Conservation (phyloP, 2,888 invertebrate species). For the Aspidapion aeneum region DNA sequence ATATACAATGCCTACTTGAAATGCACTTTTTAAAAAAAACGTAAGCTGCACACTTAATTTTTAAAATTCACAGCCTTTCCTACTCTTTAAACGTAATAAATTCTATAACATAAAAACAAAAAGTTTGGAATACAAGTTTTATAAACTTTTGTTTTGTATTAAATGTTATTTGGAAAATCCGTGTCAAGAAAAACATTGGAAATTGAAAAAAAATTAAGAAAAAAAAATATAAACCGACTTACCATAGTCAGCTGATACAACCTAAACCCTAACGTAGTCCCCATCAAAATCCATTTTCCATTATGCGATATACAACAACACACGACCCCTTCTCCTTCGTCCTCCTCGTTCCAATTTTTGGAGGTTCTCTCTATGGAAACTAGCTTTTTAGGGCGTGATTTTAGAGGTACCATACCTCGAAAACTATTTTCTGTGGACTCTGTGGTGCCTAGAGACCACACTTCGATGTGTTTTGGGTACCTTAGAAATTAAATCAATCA, state of each 20-base stretch:
- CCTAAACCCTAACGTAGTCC: constrained; percentile 63
- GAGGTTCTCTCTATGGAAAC: constrained; percentile 60
- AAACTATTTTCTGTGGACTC: constrained; percentile 38
- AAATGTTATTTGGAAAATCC: too few species aligned
- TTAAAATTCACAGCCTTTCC: too few species aligned
- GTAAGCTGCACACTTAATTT: too few species aligned
- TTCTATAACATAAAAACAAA: too few species aligned
- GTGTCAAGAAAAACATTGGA: too few species aligned
- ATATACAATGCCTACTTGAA: too few species aligned
- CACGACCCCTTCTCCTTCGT: constrained; percentile 61
- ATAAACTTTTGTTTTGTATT: too few species aligned
- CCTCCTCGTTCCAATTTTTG: constrained; percentile 41
- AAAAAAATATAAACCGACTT: constrained; percentile 29
- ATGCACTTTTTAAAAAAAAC: too few species aligned
- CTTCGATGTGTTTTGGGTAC: constrained; percentile 53
- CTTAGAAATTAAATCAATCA: constrained; percentile 56
- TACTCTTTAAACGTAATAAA: too few species aligned
- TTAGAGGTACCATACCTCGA: constrained; percentile 43
- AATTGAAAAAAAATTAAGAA: too few species aligned
- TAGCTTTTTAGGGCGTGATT: constrained; percentile 62
- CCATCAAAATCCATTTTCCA: constrained; percentile 71
- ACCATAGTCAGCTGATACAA: constrained; percentile 64
- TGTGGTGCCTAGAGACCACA: constrained; percentile 59
- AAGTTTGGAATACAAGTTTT: too few species aligned
- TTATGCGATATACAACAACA: constrained; percentile 68